Evolutionary conservation across 2,797 vertebrate species (phyloP), one percentile per base, ranked within the genome.

Genomic region (Sparus aurata): DNA sequence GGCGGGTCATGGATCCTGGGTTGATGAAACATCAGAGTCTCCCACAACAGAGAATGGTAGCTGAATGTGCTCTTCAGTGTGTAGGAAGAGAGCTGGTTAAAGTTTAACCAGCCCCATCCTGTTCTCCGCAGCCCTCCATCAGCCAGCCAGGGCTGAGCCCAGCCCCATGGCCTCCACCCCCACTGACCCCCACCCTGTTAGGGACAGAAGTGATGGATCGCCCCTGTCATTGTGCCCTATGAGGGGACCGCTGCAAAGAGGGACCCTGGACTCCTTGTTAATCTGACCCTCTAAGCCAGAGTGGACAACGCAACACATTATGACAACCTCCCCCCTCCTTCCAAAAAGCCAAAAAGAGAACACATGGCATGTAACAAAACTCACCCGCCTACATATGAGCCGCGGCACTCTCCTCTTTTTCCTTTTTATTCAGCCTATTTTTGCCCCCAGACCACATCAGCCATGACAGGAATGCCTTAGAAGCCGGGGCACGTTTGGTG

Each of bases 81-180:
- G 93, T 94, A 93, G 94, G 94, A 95, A 93, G 94, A 86, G 91
- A 91, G 89, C 95, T 96, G 95, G 98, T 99, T 98, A 97, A 99
- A 97, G 92, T 98, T 99, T 99, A 99, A 99, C 98, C 95, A 97
- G 96, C 90, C 89, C 92, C 91, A 90, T 93, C 94, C 92, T 91
- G 90, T 87, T 93, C 88, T 79, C 79, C 23, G 23, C 80, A 85
- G 60, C 73, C 73, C 85, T 88, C 83, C 83, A 82, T 92, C 87
- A 91, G 84, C 83, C 80, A 81, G 90, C 72, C 73, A 86, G 85
- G 84, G 83, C 69, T 30, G 43, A 74, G 55, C 75, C 77, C 73
- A 58, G 89, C 70, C 69, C 78, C 27, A 38, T 59, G 38, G 84
- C 91, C 83, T 75, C 90, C 87, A 86, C 89, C 89, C 90, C 87